Conservation (phyloP, 2,888 invertebrate species). For the Hipparchia semele region DNA sequence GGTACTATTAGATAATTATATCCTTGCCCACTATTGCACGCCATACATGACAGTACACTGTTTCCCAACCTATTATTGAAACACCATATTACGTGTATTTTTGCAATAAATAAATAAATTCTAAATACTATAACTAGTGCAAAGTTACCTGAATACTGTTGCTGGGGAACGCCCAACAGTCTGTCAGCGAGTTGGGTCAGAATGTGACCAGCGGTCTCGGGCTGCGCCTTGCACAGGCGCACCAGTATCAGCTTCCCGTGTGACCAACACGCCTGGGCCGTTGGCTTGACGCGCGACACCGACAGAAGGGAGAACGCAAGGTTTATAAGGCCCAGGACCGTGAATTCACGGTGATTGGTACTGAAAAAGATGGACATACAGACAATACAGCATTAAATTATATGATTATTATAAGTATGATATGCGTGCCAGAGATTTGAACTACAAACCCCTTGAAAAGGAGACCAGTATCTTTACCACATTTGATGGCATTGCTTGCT, state of each 20-base stretch:
- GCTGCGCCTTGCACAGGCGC: slow-evolving; percentile 63
- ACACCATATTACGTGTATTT: no score
- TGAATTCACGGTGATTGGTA: slow-evolving; percentile 68
- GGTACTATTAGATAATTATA: no score
- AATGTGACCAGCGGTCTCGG: slow-evolving; percentile 62
- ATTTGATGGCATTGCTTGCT: no score
- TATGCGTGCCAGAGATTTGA: no score
- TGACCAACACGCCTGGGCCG: slow-evolving; percentile 59
- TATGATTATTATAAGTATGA: no score
- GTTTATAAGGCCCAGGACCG: slow-evolving; percentile 67
- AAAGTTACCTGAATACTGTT: slow-evolving; percentile 63
- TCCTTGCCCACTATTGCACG: no score
- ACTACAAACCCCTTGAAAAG: no score
- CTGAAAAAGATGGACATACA: slow-evolving; percentile 56
- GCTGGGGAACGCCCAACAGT: slow-evolving; percentile 55
- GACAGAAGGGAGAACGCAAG: slow-evolving; percentile 63
- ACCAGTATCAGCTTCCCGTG: slow-evolving; percentile 66
- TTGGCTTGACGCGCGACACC: slow-evolving; percentile 51
- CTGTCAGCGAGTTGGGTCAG: slow-evolving; percentile 61
- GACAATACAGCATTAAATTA: no score
- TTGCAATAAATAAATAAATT: no score
- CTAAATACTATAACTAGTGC: not conserved
- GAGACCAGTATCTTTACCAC: no score
- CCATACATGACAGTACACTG: no score
- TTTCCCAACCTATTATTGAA: no score